phyloP scores from a whole-genome alignment of 2,113 vertebrate species.

The Carassius gibelio region DNA sequence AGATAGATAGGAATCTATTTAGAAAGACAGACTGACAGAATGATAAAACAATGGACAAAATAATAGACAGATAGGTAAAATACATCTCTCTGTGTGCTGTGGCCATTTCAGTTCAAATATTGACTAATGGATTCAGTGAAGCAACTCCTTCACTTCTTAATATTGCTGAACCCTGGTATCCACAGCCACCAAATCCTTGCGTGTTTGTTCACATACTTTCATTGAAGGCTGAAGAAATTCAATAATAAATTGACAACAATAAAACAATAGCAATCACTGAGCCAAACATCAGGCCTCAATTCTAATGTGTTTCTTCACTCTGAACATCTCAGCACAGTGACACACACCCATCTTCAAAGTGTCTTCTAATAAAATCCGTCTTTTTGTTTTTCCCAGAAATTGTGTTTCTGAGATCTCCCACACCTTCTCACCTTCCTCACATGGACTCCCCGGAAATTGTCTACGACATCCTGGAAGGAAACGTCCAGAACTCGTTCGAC shows the following conservation, averaged over 20 bases:
- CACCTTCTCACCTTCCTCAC: slow-evolving; percentile 78
- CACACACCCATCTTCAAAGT: background rate
- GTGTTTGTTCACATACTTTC: background rate
- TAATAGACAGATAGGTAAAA: too few species aligned
- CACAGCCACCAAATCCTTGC: background rate
- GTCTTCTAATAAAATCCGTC: background rate
- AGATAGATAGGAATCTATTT: too few species aligned
- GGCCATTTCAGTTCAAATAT: background rate
- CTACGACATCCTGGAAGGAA: slow-evolving; percentile 93
- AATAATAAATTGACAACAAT: background rate
- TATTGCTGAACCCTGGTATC: background rate
- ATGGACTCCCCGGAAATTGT: slow-evolving; percentile 85
- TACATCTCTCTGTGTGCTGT: background rate
- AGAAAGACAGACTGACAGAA: too few species aligned
- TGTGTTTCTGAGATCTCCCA: slow-evolving; percentile 90
- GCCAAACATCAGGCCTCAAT: slow-evolving; percentile 4
- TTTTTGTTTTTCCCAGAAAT: slow-evolving; percentile 81
- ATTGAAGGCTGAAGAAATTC: background rate
- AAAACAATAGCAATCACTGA: background rate
- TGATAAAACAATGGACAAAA: too few species aligned
- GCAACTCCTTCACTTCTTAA: background rate
- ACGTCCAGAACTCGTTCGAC: slow-evolving; percentile 89
- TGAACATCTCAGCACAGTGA: background rate
- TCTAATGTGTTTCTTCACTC: background rate
- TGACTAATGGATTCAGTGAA: background rate